Conservation (phyloP, 2,113 vertebrate species). For the Brachypteracias leptosomus region DNA sequence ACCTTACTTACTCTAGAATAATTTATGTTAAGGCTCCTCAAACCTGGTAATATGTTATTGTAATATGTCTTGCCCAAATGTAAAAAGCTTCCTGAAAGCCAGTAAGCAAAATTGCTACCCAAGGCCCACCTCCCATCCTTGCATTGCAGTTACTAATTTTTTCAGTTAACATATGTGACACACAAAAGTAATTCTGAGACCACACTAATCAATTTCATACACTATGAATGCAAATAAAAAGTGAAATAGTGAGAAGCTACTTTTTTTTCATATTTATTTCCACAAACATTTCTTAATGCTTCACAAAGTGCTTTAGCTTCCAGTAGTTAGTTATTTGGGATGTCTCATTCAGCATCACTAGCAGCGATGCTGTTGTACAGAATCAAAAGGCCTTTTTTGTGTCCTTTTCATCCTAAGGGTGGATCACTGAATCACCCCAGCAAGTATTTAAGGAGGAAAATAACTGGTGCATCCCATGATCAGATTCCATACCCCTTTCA, state of each 20-base stretch:
- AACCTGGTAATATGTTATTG: fast-evolving
- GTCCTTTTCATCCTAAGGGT: neutral
- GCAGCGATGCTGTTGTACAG: neutral
- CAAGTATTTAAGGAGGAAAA: neutral
- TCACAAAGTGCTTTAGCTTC: neutral
- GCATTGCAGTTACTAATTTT: neutral
- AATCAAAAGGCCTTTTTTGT: neutral
- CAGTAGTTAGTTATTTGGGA: neutral
- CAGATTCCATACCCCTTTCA: neutral
- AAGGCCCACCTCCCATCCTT: neutral
- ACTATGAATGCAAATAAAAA: neutral
- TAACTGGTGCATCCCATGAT: neutral
- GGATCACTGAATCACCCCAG: neutral
- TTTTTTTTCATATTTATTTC: neutral
- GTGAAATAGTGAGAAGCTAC: neutral
- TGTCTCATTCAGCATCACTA: neutral
- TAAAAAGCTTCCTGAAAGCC: neutral
- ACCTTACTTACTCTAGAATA: neutral
- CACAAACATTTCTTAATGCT: neutral
- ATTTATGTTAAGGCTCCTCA: neutral
- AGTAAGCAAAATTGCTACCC: neutral
- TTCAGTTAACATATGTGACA: fast-evolving
- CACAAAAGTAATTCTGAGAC: neutral
- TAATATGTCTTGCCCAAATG: too few species aligned
- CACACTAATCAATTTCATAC: neutral